Base-by-base conservation (phyloP, 2,888 invertebrate species). In the Iselma pallidipennis region DNA sequence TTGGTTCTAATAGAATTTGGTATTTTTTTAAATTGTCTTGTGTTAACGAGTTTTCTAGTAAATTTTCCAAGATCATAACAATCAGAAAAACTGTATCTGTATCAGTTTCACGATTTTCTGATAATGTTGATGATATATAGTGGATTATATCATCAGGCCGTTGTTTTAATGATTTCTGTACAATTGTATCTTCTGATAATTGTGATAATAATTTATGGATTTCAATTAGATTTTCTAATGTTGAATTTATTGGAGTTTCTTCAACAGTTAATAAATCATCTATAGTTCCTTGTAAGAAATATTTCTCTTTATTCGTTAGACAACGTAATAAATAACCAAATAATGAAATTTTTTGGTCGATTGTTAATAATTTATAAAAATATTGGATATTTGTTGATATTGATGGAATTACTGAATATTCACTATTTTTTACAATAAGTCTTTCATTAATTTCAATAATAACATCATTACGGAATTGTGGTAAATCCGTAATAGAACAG, bases 161-260 rank as follows among this genome's bases (percentile, higher is more conserved):
- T 19, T 76, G 73, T 73, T 82, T 85, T 42, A 87, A 76, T 55
- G 78, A 71, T 53, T 75, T 74, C 42, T 84, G 78, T 28, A 86
- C 76, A 71, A 81, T 80, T 56, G 82, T 79, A 64, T 82, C 81
- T 59, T 82, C 81, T 2, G 85, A 80, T 73, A 87, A 79, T 70
- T 83, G 83, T 59, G 84, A 83, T 21, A 88, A 78, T 45, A 86
- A 67, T 59, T 85, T 84, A 33, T 86, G 82, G 60, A 85, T 81
- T 3, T 79, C 73, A 25, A 83, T 75, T 76, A 85, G 84, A 53
- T 82, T 77, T 71, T 80, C 78, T 7, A 78, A 68, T 49, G 60
- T 67, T 57, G 73, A 72, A 56, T 71, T 74, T 52, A 76, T 68
- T 10, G 80, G 75, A 57, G 83, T 80, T 59, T 82, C 81, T 74